Percentiles rank a stretch among this genome's conserved stretches.
phyloP scores from a whole-genome alignment of 2,797 vertebrate species.

The Streptopelia turtur region DNA sequence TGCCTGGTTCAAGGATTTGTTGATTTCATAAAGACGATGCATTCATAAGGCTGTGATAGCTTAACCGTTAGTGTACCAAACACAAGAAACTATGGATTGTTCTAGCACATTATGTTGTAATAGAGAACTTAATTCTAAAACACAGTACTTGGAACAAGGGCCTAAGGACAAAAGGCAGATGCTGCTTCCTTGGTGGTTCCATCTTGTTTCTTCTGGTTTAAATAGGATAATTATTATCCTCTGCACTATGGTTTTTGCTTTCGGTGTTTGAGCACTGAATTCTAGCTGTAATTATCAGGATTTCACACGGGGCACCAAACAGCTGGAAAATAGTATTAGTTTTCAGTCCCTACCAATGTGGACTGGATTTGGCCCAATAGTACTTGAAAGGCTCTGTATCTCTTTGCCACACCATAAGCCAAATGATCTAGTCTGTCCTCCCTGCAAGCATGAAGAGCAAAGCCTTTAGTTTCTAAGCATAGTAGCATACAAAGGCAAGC shows the following conservation, averaged over 20 bases:
- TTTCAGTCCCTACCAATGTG: background rate
- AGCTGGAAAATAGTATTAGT: background rate
- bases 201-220: background rate
- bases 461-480: background rate
- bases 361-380: background rate
- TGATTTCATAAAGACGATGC: background rate
- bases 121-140: background rate
- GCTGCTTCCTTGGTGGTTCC: background rate
- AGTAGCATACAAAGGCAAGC: background rate
- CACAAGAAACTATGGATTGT: background rate
- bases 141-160: background rate
- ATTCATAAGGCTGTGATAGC: background rate
- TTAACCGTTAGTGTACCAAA: background rate
- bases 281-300: background rate
- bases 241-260: background rate
- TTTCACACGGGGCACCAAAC: background rate
- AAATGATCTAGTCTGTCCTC: background rate
- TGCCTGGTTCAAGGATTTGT: background rate
- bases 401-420: background rate
- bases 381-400: background rate
- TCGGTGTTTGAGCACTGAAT: background rate
- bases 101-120: background rate
- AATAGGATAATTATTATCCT: background rate
- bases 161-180: background rate
- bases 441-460: background rate